Evolutionary conservation across 2,888 invertebrate species (phyloP).

Genomic region (Carabus problematicus): DNA sequence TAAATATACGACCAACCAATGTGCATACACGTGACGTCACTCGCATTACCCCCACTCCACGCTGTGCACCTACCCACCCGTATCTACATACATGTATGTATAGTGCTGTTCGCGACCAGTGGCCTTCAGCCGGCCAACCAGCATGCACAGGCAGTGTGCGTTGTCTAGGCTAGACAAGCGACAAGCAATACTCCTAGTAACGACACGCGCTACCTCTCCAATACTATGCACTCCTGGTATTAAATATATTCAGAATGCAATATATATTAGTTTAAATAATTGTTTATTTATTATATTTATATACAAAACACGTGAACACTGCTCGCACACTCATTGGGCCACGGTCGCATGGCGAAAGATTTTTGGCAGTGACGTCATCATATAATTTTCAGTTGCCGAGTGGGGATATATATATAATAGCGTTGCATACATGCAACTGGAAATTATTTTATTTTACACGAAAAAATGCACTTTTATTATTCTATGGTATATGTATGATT

Average conservation of each 20-base stretch:
- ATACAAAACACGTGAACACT: conserved; percentile 30
- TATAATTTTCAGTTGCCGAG: background rate
- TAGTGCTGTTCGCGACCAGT: background rate
- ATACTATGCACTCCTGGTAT: conserved; percentile 53
- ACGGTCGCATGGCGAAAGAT: conserved; percentile 6
- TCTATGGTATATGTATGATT: too few species aligned
- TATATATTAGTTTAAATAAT: conserved; percentile 59
- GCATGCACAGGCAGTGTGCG: background rate
- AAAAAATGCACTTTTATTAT: too few species aligned
- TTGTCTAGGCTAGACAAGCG: conserved; percentile 49
- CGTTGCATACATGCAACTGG: background rate
- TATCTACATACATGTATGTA: conserved; percentile 12
- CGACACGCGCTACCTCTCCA: conserved; percentile 46
- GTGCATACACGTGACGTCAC: conserved; percentile 5
- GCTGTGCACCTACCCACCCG: conserved; percentile 14
- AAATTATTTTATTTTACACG: conserved; percentile 6
- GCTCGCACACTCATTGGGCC: conserved; percentile 17
- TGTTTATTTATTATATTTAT: conserved; percentile 54
- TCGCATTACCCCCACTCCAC: conserved; percentile 20
- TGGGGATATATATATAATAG: conserved; percentile 9
- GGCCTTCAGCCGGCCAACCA: conserved; percentile 14
- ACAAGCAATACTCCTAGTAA: conserved; percentile 11
- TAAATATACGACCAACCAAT: background rate
- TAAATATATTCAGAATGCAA: conserved; percentile 61
- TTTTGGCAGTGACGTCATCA: conserved; percentile 40